Base-by-base conservation (phyloP, 2,797 vertebrate genomes). In the Simalia tracyae region DNA sequence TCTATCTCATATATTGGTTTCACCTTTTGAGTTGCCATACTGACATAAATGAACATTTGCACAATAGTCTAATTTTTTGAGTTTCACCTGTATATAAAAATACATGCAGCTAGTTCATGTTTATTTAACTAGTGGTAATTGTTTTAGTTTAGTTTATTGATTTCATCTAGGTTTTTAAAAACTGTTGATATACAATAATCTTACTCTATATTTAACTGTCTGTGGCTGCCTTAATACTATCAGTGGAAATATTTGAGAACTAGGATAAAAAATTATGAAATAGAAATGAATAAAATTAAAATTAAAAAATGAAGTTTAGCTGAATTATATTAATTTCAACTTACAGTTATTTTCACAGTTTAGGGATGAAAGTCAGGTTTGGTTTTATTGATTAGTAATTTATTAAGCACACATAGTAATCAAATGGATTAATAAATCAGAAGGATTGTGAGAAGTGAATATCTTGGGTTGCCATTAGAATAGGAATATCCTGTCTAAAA, bases 401-500 rank as follows among this genome's bases (percentile, higher is more conserved):
- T 92, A 92, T 50, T 46, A 93, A 59, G 42, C 54, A 61, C 0
- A 1, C 17, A 31, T 54, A 54, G 50, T 54, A 54, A 54, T 8
- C 8, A 7, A 54, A 7, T 54, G 50, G 50, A 54, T 54, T 54
- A 54, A 54, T 54, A 54, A 54, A 54, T 8, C 50, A 54, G 50
- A 54, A 54, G 50, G 50, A 54, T n/a, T n/a, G 76, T 60, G 92
- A 88, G 93, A 76, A 93, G 92, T 12, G 59, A 57, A 85, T 42
- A 36, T 88, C 42, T 90, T n/a, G 5, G 8, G 14, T 17, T 60
- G 57, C 59, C 92, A 95, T 76, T 92, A 86, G 28, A 86, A 42
- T 91, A 94, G 91, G 15, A 89, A 91, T n/a, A 11, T 26, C 91
- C 36, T 60, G 76, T 56, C 64, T 5, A 4, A 88, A 92, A 56